Percentiles rank a stretch among this genome's conserved stretches.
Evolutionary conservation across 2,888 invertebrate species (phyloP).

Genomic region (Oligia latruncula): DNA sequence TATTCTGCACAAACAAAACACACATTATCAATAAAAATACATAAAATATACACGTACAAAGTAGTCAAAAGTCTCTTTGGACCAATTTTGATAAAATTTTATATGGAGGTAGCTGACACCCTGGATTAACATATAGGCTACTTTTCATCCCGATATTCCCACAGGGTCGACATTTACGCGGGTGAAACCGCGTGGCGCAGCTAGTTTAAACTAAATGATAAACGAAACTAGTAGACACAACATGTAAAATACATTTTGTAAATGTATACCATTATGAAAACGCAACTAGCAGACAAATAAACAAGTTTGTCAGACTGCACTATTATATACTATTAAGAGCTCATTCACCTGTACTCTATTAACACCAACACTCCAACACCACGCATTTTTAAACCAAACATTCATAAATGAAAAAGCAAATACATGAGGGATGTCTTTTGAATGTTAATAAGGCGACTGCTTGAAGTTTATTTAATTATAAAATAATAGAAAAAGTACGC

Average conservation of each 20-base stretch:
- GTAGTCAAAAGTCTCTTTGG: too few relatives aligned
- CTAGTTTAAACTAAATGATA: too few relatives aligned
- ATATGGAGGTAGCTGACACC: too few relatives aligned
- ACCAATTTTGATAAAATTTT: too few relatives aligned
- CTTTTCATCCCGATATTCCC: too few relatives aligned
- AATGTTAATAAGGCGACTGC: constrained; percentile 76
- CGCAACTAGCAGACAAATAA: not conserved
- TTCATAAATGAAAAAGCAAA: constrained; percentile 29
- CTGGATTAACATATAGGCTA: too few relatives aligned
- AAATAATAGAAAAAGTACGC: constrained; percentile 71
- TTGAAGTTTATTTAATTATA: constrained; percentile 81
- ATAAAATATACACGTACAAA: too few relatives aligned
- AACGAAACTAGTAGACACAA: not conserved
- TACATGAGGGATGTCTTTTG: constrained; percentile 65
- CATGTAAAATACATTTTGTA: not conserved
- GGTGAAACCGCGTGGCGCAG: too few relatives aligned
- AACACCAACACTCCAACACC: not conserved
- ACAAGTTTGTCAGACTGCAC: not conserved
- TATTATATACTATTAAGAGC: not conserved
- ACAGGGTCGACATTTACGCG: too few relatives aligned
- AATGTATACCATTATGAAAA: not conserved
- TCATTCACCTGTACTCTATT: not conserved
- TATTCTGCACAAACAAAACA: too few relatives aligned
- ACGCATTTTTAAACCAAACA: not conserved
- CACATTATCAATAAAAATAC: too few relatives aligned